Conservation (phyloP, 2,888 invertebrate genomes). For the Pristionchus fissidentatus region DNA sequence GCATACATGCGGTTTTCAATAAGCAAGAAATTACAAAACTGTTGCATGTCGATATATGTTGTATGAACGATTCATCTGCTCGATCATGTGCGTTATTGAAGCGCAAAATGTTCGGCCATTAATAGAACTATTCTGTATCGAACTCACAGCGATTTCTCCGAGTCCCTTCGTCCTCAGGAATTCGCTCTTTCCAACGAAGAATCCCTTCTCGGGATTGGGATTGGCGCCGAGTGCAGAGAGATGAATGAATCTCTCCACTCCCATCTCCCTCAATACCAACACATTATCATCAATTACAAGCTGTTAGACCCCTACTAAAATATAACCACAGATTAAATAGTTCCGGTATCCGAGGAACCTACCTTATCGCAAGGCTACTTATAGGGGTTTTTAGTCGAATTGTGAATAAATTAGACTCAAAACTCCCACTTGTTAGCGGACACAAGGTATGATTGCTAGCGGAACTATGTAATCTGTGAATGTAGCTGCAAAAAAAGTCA, state of each 20-base stretch:
- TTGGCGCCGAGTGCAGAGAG: slow-evolving; percentile 89
- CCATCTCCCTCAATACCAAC: slow-evolving; percentile 81
- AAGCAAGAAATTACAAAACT: neutral
- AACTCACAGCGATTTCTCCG: slow-evolving; percentile 85
- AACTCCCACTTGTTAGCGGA: too few relatives aligned
- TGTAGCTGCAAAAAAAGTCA: too few relatives aligned
- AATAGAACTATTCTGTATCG: neutral
- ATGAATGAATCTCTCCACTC: slow-evolving; percentile 92
- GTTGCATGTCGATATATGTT: neutral
- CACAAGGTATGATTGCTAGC: too few relatives aligned
- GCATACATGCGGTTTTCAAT: neutral
- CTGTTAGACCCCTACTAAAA: too few relatives aligned
- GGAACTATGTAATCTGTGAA: too few relatives aligned
- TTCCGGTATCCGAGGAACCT: too few relatives aligned
- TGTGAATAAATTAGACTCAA: too few relatives aligned
- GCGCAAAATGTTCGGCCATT: neutral
- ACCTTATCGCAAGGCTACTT: too few relatives aligned
- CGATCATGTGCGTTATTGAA: neutral
- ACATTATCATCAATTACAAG: too few relatives aligned
- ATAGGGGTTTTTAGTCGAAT: too few relatives aligned
- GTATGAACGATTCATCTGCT: neutral
- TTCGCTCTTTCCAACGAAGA: slow-evolving; percentile 76
- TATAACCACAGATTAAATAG: too few relatives aligned
- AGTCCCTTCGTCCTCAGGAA: slow-evolving; percentile 84
- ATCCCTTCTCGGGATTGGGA: slow-evolving; percentile 82